phyloP scores from a whole-genome alignment of 2,888 invertebrate genomes.

The Morpho deidamia region DNA sequence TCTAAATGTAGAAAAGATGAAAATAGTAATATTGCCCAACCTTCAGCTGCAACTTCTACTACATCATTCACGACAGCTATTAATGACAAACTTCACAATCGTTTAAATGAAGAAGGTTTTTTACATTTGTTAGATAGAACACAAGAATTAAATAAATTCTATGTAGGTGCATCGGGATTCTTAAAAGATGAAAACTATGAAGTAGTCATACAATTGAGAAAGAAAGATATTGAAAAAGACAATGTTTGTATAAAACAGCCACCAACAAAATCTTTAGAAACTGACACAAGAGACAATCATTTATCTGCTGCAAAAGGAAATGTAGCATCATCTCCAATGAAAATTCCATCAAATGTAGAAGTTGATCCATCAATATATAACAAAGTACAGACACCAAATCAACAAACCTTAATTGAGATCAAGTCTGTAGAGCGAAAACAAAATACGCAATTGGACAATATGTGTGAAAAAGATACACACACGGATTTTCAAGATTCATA shows the following conservation, averaged over 20 bases:
- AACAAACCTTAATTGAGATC: background rate
- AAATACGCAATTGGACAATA: background rate
- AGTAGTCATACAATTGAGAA: slow-evolving; percentile 64
- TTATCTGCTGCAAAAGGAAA: background rate
- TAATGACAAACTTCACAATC: slow-evolving; percentile 34
- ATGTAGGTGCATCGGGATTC: slow-evolving; percentile 57
- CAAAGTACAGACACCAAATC: no score
- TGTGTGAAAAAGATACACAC: slow-evolving; percentile 37
- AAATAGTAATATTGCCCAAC: slow-evolving; percentile 17
- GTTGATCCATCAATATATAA: no score
- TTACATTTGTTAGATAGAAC: no score
- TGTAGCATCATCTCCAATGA: background rate
- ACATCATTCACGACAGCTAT: slow-evolving; percentile 46
- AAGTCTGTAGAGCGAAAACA: background rate
- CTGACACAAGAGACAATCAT: background rate
- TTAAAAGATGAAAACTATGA: slow-evolving; percentile 62
- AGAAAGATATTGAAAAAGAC: slow-evolving; percentile 40
- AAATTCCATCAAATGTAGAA: background rate
- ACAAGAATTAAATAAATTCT: slow-evolving; percentile 56
- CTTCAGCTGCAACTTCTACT: slow-evolving; percentile 42
- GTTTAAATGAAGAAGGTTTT: slow-evolving; percentile 40
- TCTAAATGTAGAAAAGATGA: slow-evolving; percentile 16
- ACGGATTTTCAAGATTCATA: slow-evolving; percentile 37
- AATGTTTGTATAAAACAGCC: background rate
- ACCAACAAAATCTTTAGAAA: background rate